Conservation (phyloP, 2,888 invertebrate species). For the Galeruca laticollis region DNA sequence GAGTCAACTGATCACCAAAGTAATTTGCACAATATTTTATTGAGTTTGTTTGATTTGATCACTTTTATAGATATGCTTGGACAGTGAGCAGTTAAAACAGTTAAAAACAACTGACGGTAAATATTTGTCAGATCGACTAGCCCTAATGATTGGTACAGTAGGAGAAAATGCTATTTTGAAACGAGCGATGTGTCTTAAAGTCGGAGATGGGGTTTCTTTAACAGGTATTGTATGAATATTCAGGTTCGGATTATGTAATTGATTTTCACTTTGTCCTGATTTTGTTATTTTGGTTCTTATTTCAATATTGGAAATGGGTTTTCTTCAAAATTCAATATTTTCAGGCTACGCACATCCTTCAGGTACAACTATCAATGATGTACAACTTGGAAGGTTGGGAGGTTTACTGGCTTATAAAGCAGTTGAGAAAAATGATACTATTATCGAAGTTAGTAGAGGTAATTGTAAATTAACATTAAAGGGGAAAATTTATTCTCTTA, state of each 20-base stretch:
- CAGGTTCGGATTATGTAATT: no score
- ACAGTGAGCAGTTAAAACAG: slow-evolving; percentile 76
- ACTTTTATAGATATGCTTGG: slow-evolving; percentile 69
- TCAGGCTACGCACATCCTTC: slow-evolving; percentile 86
- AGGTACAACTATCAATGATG: slow-evolving; percentile 65
- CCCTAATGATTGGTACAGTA: slow-evolving; percentile 86
- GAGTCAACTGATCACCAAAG: slow-evolving; percentile 59
- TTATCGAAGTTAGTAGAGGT: slow-evolving; percentile 39
- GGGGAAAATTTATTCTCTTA: neutral
- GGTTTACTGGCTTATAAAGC: slow-evolving; percentile 81
- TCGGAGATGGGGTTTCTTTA: slow-evolving; percentile 67
- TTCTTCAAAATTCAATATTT: slow-evolving; percentile 62
- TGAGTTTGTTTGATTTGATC: neutral
- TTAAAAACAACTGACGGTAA: slow-evolving; percentile 76
- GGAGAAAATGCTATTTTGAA: slow-evolving; percentile 91
- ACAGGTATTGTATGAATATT: slow-evolving; percentile 34
- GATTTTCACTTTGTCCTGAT: no score
- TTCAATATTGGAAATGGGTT: no score
- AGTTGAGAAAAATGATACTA: slow-evolving; percentile 53
- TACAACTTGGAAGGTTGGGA: slow-evolving; percentile 86
- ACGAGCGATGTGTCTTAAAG: slow-evolving; percentile 82
- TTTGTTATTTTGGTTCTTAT: no score
- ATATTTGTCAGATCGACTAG: slow-evolving; percentile 83
- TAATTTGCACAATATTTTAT: slow-evolving; percentile 21
- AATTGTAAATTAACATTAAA: neutral